A percentile compares a stretch with the other conserved stretches of the same genome.
Conservation (phyloP, 2,888 invertebrate genomes). For the Aphelenchoides bicaudatus region DNA sequence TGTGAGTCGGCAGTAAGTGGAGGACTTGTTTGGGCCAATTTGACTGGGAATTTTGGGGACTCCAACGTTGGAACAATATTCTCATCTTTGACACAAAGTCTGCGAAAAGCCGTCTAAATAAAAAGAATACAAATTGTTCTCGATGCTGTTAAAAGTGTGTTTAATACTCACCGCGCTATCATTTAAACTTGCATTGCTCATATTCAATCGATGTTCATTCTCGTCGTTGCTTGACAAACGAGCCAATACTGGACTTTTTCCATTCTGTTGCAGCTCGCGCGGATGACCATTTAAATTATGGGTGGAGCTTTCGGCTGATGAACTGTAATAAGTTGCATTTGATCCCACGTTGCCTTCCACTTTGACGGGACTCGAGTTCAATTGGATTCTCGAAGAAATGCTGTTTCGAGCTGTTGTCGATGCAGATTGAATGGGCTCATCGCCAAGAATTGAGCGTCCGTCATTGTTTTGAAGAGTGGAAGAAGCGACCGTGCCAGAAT, state of each 20-base stretch:
- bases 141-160: no score
- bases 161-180: neutral
- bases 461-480: constrained; percentile 13
- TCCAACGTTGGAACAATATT: neutral
- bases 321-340: constrained; percentile 6
- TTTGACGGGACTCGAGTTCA: neutral
- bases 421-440: neutral
- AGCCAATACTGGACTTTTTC: neutral
- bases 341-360: no score
- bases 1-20: neutral
- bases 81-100: neutral
- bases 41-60: neutral
- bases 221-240: neutral
- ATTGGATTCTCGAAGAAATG: constrained; percentile 1
- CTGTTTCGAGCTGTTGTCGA: neutral
- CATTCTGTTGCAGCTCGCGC: neutral
- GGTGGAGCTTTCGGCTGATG: constrained; percentile 16
- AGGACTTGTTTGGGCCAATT: no score
- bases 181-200: constrained; percentile 1
- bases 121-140: no score
- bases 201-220: neutral
- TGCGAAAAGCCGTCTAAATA: neutral
- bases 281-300: constrained; percentile 5
- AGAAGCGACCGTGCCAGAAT: constrained; percentile 6
- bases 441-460: constrained; percentile 4